A percentile compares a stretch with the other conserved stretches of the same genome.
phyloP scores from a whole-genome alignment of 1,140 invertebrate species.

The Charaxes varanes region DNA sequence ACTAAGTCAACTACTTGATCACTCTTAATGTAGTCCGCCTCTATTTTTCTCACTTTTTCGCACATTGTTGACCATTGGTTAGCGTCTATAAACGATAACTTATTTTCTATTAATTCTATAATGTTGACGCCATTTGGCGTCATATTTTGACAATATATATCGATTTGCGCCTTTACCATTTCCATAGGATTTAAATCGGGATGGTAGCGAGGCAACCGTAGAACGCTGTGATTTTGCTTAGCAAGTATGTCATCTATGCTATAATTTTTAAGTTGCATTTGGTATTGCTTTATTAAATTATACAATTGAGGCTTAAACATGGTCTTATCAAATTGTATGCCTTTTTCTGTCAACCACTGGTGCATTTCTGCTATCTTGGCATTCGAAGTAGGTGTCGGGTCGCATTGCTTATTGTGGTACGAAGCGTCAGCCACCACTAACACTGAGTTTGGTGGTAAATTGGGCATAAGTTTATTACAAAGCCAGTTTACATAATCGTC shows the following conservation, averaged over 20 bases:
- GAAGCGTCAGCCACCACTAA: slow-evolving; percentile 16
- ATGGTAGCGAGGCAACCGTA: slow-evolving; percentile 9
- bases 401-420: slow-evolving; percentile 12
- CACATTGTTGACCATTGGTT: no score
- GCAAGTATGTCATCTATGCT: slow-evolving; percentile 12
- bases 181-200: slow-evolving; percentile 11
- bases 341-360: slow-evolving; percentile 12
- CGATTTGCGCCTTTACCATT: no score
- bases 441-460: slow-evolving; percentile 14
- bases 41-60: no score
- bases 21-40: no score
- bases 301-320: slow-evolving; percentile 17
- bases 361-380: slow-evolving; percentile 13
- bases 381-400: slow-evolving; percentile 4
- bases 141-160: no score
- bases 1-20: no score
- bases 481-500: slow-evolving; percentile 25
- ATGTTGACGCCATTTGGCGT: no score
- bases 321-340: slow-evolving; percentile 1
- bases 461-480: slow-evolving; percentile 18
- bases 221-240: not conserved
- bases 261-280: slow-evolving; percentile 3
- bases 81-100: no score
- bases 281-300: slow-evolving; percentile 12
- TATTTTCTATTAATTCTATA: no score